Base-by-base conservation (phyloP, 2,797 vertebrate species). In the Danio tinwini region DNA sequence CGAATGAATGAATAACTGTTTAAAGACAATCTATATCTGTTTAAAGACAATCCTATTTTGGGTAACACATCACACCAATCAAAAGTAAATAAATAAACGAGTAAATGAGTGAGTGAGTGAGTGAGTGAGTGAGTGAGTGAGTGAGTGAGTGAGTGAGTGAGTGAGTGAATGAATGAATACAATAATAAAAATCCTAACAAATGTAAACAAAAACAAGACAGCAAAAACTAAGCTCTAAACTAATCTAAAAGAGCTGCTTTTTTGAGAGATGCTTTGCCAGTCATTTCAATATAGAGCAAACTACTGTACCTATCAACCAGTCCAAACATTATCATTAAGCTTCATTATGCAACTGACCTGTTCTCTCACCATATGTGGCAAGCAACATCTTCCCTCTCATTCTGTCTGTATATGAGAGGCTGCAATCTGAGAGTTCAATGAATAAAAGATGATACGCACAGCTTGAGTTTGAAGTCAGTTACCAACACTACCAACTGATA, bases 331-430 rank as follows among this genome's bases (percentile, higher is more conserved):
- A 65, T 63, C 8, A 53, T 64, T 65, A 13, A 71, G 42, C 45
- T 47, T 63, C 47, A 53, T 71, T 61, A 62, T 55, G 47, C 37
- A 37, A 78, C n/a, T 61, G 53, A n/a, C 17, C n/a, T 29, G 56
- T 78, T 70, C 58, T 44, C 75, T 87, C 84, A 74, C 68, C 61
- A 47, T 39, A 58, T 69, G 81, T 67, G 80, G 53, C 80, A 86
- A 87, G 78, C 88, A 78, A 74, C 81, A 81, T 87, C 78, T 85
- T 74, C 82, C 64, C 74, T 81, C 81, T 76, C 69, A 65, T 67
- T 16, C 58, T 29, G 40, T 6, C 61, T 75, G 56, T 68, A 67
- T 83, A 58, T 76, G 79, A 75, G 76, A 40, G 79, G 45, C 42
- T 47, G 47, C 37, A 71, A 78, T 61, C 67, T 29, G 17, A 3